Evolutionary conservation across 2,888 invertebrate genomes (phyloP).

Genomic region (Zaprionus obscuricornis): DNA sequence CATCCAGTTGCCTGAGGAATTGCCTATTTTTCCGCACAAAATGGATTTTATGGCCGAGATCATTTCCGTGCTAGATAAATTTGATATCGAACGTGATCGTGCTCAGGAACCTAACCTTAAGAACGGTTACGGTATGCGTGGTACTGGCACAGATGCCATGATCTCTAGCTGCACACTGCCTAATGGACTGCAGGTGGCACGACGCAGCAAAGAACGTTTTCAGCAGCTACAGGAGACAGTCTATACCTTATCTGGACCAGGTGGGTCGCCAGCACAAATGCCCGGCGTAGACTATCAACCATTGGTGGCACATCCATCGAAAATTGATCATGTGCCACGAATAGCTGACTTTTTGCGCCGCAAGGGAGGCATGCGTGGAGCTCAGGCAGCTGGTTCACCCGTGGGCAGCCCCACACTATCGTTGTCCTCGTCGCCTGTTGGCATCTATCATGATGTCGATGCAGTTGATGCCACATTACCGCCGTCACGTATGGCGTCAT

Average conservation of each 20-base stretch:
- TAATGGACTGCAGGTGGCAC: slow-evolving; percentile 83
- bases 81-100: slow-evolving; percentile 85
- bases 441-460: slow-evolving; percentile 71
- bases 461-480: slow-evolving; percentile 78
- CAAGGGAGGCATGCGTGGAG: slow-evolving; percentile 83
- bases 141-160: slow-evolving; percentile 86
- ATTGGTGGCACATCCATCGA: slow-evolving; percentile 82
- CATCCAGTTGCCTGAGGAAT: slow-evolving; percentile 97
- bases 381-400: slow-evolving; percentile 57
- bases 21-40: slow-evolving; percentile 96
- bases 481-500: slow-evolving; percentile 58
- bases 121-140: slow-evolving; percentile 73
- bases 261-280: slow-evolving; percentile 33
- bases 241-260: slow-evolving; percentile 84
- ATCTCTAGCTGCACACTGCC: slow-evolving; percentile 92
- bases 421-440: slow-evolving; percentile 72
- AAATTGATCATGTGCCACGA: slow-evolving; percentile 90
- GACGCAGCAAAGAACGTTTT: slow-evolving; percentile 86
- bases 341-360: slow-evolving; percentile 95
- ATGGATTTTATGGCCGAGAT: slow-evolving; percentile 94
- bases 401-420: slow-evolving; percentile 66
- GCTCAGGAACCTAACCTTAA: slow-evolving; percentile 75
- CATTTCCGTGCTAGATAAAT: slow-evolving; percentile 89
- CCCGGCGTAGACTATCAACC: slow-evolving; percentile 81
- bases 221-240: slow-evolving; percentile 87